Percentiles rank a stretch among this genome's conserved stretches.
These are phyloP conservation scores for Strongylocentrotus purpuratus DNA, from an alignment of 35 echinoderm and acorn worm genomes.

Conservation along the genomic window DNA sequence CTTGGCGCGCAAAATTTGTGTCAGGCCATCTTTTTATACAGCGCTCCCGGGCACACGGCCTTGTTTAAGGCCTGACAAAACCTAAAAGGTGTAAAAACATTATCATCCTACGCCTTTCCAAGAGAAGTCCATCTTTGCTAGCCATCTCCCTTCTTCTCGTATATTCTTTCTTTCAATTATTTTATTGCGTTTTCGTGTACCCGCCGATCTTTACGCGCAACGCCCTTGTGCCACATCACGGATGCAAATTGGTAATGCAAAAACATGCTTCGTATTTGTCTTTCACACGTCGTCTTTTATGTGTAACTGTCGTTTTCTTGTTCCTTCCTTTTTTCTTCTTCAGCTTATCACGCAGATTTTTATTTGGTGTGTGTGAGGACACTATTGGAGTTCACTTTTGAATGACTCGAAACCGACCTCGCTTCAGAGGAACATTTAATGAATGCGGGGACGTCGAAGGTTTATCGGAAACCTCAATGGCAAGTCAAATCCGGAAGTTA, in stretches of 20 bases:
- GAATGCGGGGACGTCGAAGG: neutral
- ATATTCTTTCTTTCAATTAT: neutral
- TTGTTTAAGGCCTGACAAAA: neutral
- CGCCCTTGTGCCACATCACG: neutral
- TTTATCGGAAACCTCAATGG: neutral
- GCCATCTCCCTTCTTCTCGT: neutral
- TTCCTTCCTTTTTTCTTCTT: neutral
- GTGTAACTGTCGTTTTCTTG: slow-evolving; percentile 2
- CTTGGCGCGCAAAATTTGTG: neutral
- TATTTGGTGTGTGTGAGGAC: neutral
- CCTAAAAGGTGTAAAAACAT: slow-evolving; percentile 12
- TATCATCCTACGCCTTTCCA: neutral
- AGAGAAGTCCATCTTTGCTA: neutral
- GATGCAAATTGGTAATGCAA: neutral
- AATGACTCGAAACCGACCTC: neutral
- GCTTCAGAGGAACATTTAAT: neutral
- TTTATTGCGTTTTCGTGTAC: neutral
- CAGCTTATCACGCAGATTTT: neutral
- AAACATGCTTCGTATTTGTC: neutral
- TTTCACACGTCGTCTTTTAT: neutral
- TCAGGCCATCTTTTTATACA: neutral
- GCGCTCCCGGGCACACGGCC: neutral
- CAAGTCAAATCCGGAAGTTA: neutral
- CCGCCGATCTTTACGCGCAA: neutral
- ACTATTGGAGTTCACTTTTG: neutral